Evolutionary conservation across 2,888 invertebrate genomes (phyloP), one percentile per base, ranked within the genome.

Genomic region (Eupsilia transversa): DNA sequence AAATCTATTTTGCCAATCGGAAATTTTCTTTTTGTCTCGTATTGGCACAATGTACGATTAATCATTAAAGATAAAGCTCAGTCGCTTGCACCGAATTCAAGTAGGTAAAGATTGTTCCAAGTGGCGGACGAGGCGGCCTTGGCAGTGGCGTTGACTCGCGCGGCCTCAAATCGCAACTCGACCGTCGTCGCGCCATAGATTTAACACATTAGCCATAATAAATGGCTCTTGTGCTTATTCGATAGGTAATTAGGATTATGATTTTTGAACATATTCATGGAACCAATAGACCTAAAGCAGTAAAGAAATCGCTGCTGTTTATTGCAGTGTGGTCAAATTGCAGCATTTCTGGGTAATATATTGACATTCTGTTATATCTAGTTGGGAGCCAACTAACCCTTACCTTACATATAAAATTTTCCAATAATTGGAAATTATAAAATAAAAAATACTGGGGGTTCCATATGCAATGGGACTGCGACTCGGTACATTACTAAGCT

Each of bases 141-240:
- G 96, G 91, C 93, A 91, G 90, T 93, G 95, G 93, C 96, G 94
- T 95, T 96, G 95, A 96, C 95, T 95, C 90, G 89, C 83, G 89
- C 89, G 91, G 90, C 93, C 94, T 93, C 91, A 92, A 94, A 94
- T 93, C 93, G 91, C 91, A 90, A 89, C 92, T n/a, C 90, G 88
- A 91, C 89, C 88, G 89, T 86, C 88, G 89, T 86, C 90, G 86
- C 90, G 90, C 89, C 91, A 89, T 91, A 90, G 89, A 87, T 87
- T 85, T 81, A 87, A 87, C 89, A 91, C 90, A 78, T 90, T 87
- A 84, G 82, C 84, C 80, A 80, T 82, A 81, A 33, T 78, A 79
- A n/a, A n/a, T 70, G 82, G 77, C 83, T 85, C 82, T 84, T 85
- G 85, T 80, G 54, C 73, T 72, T 74, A 83, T 52, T 41, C 57